phyloP scores from a whole-genome alignment of 2,888 invertebrate species.

The Lobophora halterata region DNA sequence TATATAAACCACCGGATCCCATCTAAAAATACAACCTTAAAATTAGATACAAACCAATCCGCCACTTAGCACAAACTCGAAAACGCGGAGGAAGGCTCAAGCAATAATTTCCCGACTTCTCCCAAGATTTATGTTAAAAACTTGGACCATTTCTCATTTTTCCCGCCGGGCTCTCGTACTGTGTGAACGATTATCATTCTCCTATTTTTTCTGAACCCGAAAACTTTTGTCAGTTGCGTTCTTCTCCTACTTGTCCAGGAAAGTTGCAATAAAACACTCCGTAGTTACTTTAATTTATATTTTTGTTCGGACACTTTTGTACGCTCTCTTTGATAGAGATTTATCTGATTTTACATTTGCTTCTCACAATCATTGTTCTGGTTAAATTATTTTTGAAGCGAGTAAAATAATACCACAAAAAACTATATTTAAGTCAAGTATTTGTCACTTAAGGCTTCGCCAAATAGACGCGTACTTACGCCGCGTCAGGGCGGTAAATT shows the following conservation, averaged over 20 bases:
- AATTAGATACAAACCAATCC: conserved; percentile 24
- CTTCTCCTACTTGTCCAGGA: conserved; percentile 35
- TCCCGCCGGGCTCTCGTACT: conserved; percentile 46
- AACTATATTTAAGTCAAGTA: too few relatives aligned
- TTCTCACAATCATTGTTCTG: too few relatives aligned
- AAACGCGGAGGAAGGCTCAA: conserved; percentile 50
- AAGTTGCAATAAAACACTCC: conserved; percentile 35
- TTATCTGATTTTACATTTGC: neutral
- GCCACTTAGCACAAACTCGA: conserved; percentile 31
- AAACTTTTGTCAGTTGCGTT: conserved; percentile 45
- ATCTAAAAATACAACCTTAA: conserved; percentile 22
- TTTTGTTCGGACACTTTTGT: conserved; percentile 30
- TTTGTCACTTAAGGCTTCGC: too few relatives aligned
- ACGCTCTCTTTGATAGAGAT: conserved; percentile 16
- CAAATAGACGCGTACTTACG: too few relatives aligned
- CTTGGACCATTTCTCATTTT: conserved; percentile 75
- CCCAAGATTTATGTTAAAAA: conserved; percentile 75
- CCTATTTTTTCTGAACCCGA: conserved; percentile 45
- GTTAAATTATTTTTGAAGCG: too few relatives aligned
- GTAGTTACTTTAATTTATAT: conserved; percentile 33
- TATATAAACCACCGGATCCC: too few relatives aligned
- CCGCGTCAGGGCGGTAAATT: too few relatives aligned
- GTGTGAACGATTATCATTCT: conserved; percentile 75
- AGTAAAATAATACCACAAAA: too few relatives aligned
- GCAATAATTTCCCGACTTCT: conserved; percentile 69